Evolutionary conservation across 1,140 invertebrate genomes (phyloP).

Genomic region (Papilio xuthus): DNA sequence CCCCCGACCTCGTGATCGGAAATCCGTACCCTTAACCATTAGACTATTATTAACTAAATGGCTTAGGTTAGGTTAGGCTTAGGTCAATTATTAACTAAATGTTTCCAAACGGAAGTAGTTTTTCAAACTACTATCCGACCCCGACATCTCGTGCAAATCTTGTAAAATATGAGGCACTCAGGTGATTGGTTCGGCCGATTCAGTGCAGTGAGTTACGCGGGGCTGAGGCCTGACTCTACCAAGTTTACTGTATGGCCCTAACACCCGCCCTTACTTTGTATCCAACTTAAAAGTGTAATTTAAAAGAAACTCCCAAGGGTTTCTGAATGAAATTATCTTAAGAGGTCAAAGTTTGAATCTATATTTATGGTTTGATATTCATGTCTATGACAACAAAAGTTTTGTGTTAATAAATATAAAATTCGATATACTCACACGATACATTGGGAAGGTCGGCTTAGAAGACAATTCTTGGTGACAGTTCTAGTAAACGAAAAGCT

Average conservation of each 20-base stretch:
- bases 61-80: too few relatives aligned
- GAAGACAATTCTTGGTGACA: not conserved
- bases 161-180: not conserved
- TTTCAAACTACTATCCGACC: not conserved
- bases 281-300: slow-evolving; percentile 4
- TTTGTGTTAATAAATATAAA: not conserved
- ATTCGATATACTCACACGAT: too few relatives aligned
- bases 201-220: not conserved
- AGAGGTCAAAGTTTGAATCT: not conserved
- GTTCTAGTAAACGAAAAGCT: not conserved
- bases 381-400: not conserved
- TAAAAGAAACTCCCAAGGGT: not conserved
- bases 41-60: too few relatives aligned
- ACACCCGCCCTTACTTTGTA: not conserved
- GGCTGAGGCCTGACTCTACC: not conserved
- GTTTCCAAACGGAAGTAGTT: not conserved
- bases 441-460: not conserved
- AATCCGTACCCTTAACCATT: too few relatives aligned
- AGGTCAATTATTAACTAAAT: too few relatives aligned
- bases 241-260: not conserved
- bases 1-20: too few relatives aligned
- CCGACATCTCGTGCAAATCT: not conserved
- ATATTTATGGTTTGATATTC: not conserved
- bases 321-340: not conserved
- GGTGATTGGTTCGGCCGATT: not conserved